phyloP scores from a whole-genome alignment of 1,140 invertebrate genomes.

The Lordiphosa clarofinis region DNA sequence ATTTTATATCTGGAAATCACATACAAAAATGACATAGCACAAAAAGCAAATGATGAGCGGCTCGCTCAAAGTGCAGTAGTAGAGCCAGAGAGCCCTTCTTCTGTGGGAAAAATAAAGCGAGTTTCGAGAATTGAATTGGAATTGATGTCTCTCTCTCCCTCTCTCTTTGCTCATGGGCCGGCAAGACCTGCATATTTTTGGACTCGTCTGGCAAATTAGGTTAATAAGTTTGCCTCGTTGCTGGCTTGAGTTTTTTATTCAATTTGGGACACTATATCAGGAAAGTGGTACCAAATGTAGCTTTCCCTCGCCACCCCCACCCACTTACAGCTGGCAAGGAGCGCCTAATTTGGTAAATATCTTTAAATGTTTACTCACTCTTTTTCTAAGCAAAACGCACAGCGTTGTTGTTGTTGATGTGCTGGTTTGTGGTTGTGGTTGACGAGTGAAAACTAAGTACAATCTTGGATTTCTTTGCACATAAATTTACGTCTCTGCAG shows the following conservation, averaged over 20 bases:
- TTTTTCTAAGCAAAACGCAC: conserved; percentile 5
- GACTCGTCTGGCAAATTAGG: background rate
- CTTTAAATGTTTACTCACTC: background rate
- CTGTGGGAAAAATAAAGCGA: background rate
- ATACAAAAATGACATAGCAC: conserved; percentile 12
- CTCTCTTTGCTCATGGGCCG: background rate
- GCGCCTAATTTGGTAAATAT: too few relatives aligned
- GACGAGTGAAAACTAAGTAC: conserved; percentile 3
- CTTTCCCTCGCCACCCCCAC: background rate
- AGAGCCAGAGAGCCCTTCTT: background rate
- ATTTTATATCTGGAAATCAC: conserved; percentile 8
- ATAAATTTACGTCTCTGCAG: background rate
- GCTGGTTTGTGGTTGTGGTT: background rate
- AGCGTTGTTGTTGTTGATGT: conserved; percentile 1
- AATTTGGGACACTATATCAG: conserved; percentile 2
- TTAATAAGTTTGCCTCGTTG: conserved; percentile 4
- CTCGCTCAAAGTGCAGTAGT: conserved; percentile 21
- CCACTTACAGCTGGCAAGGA: too few relatives aligned
- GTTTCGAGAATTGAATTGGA: background rate
- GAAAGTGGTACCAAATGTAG: conserved; percentile 2
- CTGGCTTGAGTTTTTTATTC: background rate
- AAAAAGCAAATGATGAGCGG: background rate
- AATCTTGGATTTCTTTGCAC: conserved; percentile 1
- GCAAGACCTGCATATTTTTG: conserved; percentile 4
- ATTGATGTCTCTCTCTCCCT: background rate